A percentile compares a stretch with the other conserved stretches of the same genome.
These are phyloP conservation scores for Oxyura jamaicensis DNA, from an alignment of 2,113 vertebrate species.

Conservation along the genomic window DNA sequence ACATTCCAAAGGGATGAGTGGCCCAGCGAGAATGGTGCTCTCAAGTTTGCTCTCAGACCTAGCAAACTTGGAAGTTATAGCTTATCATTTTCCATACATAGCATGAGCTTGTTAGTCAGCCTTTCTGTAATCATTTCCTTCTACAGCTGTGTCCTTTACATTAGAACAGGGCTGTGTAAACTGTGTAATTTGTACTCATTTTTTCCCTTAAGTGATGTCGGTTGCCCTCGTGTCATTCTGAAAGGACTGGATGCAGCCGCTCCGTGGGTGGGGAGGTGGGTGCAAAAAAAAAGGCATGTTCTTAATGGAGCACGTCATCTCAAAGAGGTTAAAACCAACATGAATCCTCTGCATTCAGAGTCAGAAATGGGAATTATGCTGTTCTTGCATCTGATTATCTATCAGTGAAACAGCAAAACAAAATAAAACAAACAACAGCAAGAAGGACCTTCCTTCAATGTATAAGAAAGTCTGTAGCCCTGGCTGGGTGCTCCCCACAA, in stretches of 20 bases:
- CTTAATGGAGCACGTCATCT: not conserved
- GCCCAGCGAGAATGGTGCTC: not conserved
- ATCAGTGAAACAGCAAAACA: not conserved
- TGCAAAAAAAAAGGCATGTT: no score
- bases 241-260: not conserved
- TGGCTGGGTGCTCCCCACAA: not conserved
- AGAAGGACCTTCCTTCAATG: not conserved
- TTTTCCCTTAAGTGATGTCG: not conserved
- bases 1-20: constrained; percentile 9
- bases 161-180: not conserved
- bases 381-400: not conserved
- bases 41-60: no score
- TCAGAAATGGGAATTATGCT: not conserved
- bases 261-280: not conserved
- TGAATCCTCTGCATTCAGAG: not conserved
- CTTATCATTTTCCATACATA: not conserved
- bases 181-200: not conserved
- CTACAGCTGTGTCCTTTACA: not conserved
- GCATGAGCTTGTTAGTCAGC: not conserved
- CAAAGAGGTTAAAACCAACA: not conserved
- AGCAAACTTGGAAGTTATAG: not conserved
- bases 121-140: not conserved
- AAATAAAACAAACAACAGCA: not conserved
- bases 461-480: not conserved
- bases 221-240: not conserved